phyloP scores from a whole-genome alignment of 2,888 invertebrate genomes.

The Himalopsyche tibetana region DNA sequence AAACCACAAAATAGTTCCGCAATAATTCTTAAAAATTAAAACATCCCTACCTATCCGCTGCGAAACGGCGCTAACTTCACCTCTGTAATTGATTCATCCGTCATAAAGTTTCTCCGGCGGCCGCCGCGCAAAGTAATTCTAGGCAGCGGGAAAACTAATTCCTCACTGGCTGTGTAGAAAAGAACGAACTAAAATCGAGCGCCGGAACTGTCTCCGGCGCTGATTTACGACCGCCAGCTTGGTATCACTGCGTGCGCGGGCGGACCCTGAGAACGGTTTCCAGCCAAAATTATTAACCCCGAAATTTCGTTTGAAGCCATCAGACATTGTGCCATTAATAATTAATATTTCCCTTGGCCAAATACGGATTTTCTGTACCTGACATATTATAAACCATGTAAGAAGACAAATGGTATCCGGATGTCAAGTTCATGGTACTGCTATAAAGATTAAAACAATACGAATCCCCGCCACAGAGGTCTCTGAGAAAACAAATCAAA shows the following conservation, averaged over 20 bases:
- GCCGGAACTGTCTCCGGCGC: constrained; percentile 14
- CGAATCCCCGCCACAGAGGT: too few relatives aligned
- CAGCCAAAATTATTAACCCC: constrained; percentile 9
- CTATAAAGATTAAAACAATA: too few relatives aligned
- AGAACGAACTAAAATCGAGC: constrained; percentile 33
- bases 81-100: constrained; percentile 61
- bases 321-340: constrained; percentile 15
- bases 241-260: neutral
- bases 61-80: constrained; percentile 39
- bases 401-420: too few relatives aligned
- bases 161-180: constrained; percentile 44
- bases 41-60: neutral
- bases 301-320: constrained; percentile 4
- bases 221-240: constrained; percentile 23
- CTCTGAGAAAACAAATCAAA: too few relatives aligned
- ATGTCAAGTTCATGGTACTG: too few relatives aligned
- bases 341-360: neutral
- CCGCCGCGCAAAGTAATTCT: constrained; percentile 16
- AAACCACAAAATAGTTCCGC: neutral
- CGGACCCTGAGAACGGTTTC: neutral
- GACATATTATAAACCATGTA: neutral
- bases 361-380: constrained; percentile 4
- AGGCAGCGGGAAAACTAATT: constrained; percentile 51
- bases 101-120: constrained; percentile 56
- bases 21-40: neutral